A percentile compares a stretch with the other conserved stretches of the same genome.
phyloP scores from a whole-genome alignment of 1,140 invertebrate species.

The Lycorma delicatula region DNA sequence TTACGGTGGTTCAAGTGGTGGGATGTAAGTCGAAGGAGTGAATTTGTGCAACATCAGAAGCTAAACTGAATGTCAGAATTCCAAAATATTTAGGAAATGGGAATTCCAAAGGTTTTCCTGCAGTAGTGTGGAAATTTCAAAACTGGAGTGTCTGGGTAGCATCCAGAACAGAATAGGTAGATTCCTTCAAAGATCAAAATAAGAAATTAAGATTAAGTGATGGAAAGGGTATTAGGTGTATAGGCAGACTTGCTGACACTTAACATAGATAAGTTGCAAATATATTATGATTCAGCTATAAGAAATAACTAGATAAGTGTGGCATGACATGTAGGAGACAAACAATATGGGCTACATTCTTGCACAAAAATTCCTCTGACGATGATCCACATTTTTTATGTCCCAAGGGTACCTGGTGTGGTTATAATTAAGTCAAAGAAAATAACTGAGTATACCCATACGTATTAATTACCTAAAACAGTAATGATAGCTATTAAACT shows the following conservation, averaged over 20 bases:
- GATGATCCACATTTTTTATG: too few species aligned
- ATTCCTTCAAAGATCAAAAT: constrained; percentile 6
- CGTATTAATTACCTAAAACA: not conserved
- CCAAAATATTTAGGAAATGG: constrained; percentile 12
- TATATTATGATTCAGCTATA: too few species aligned
- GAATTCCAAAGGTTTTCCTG: constrained; percentile 15
- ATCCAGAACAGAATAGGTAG: constrained; percentile 16
- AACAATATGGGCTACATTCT: too few species aligned
- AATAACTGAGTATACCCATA: constrained; percentile 6
- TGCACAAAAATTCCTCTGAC: too few species aligned
- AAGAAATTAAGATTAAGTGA: too few species aligned
- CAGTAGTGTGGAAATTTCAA: constrained; percentile 15
- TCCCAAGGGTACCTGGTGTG: too few species aligned
- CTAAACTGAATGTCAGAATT: constrained; percentile 3
- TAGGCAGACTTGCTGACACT: too few species aligned
- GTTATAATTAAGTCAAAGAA: too few species aligned
- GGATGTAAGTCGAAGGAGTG: constrained; percentile 24
- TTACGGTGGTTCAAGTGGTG: constrained; percentile 22
- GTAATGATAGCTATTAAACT: constrained; percentile 11
- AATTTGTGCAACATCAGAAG: constrained; percentile 20
- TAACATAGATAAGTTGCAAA: too few species aligned
- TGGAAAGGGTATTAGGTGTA: too few species aligned
- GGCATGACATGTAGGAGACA: too few species aligned
- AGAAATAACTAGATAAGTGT: too few species aligned
- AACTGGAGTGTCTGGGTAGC: constrained; percentile 21